Base-by-base conservation (phyloP, 2,113 vertebrate species). In the Tachysurus vachellii region DNA sequence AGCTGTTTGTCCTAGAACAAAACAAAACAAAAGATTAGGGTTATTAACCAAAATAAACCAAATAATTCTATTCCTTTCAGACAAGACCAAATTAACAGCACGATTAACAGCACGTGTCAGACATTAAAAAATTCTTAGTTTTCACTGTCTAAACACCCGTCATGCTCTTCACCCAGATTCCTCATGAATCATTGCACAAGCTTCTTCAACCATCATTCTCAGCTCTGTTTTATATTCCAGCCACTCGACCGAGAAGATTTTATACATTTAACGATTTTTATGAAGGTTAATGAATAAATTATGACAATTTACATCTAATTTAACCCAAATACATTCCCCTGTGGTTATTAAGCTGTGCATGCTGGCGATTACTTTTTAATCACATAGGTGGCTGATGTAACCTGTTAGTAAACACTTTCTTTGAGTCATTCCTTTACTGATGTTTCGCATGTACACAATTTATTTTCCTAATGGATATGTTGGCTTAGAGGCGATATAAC, bases 201-300 rank as follows among this genome's bases (percentile, higher is more conserved):
- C 28, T 28, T 77, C 11, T 44, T 53, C 44, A 76, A 0, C 11
- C 44, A 50, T 76, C 73, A n/a, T 14, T 16, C 73, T 14, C 73
- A 13, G 10, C 23, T 76, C 87, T 59, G 88, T 86, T 88, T 86
- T 56, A 83, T 86, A 88, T 88, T 88, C 88, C 62, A 26, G 47
- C 59, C 84, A 56, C 59, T 75, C 54, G 1, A n/a, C 80, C 19
- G 13, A 26, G 53, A 62, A 68, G 50, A 77, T 88, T 83, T 83
- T 21, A 76, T 36, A 80, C 80, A 79, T 56, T 57, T 86, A 88
- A 86, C 66, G 88, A 88, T 88, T 77, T 83, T 31, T 54, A 66
- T 86, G 28, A 14, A 36, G 28, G 57, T 59, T 86, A 85, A 88
- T 88, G 88, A 85, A 88, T 86, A 86, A 76, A 86, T 88, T 66